Percentiles rank a stretch among this genome's conserved stretches.
Conservation (phyloP, 1,140 invertebrate species). For the Scaptomyza graminum region DNA sequence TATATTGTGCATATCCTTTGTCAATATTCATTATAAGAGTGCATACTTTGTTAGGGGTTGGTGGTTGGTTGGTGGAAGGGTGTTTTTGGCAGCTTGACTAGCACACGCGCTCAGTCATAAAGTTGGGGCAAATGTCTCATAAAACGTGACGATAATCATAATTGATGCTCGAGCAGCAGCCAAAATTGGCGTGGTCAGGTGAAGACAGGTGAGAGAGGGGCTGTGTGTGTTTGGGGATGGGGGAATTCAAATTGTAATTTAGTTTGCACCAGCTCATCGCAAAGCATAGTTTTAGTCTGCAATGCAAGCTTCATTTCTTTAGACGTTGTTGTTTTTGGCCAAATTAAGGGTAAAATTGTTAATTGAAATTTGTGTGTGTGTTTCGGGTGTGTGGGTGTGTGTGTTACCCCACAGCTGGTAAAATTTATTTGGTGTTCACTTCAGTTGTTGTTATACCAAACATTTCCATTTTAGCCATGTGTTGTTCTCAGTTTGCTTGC, state of each 20-base stretch:
- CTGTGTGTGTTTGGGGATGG: background rate
- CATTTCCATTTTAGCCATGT: constrained; percentile 64
- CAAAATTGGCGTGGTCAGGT: constrained; percentile 45
- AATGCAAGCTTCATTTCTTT: constrained; percentile 8
- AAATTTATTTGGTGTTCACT: constrained; percentile 50
- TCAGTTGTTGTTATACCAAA: constrained; percentile 28
- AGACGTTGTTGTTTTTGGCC: constrained; percentile 51
- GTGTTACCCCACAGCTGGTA: constrained; percentile 8
- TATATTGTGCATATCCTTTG: constrained; percentile 60
- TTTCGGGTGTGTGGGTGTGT: background rate
- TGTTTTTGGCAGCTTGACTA: constrained; percentile 43
- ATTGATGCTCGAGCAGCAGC: constrained; percentile 67
- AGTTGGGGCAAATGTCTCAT: constrained; percentile 78
- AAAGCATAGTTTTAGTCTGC: constrained; percentile 23
- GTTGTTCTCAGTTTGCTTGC: constrained; percentile 14
- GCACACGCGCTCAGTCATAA: constrained; percentile 70
- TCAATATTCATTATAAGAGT: constrained; percentile 81
- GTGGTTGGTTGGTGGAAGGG: no score
- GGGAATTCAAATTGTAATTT: constrained; percentile 75
- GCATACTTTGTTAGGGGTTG: constrained; percentile 64
- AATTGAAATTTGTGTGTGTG: constrained; percentile 77
- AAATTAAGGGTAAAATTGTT: constrained; percentile 82
- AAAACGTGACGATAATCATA: constrained; percentile 83
- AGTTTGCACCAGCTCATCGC: constrained; percentile 55
- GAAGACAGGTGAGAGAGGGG: background rate